Percentiles rank a stretch among this genome's conserved stretches.
These are phyloP conservation scores for Leptoclinus maculatus DNA, from an alignment of 2,797 vertebrate species.

Conservation along the genomic window DNA sequence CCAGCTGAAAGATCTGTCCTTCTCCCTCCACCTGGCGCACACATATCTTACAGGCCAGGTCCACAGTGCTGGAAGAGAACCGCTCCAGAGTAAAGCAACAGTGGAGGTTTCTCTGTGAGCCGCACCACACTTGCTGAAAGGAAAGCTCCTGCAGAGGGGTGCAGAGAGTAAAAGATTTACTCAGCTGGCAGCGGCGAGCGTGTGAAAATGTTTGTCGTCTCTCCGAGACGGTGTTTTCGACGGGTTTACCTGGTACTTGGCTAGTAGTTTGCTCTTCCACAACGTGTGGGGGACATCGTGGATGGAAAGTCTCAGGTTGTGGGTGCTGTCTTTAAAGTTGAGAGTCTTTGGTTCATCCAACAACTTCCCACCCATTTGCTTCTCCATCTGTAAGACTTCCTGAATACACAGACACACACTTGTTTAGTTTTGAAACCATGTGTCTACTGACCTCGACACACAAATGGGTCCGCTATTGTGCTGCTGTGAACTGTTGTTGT, in stretches of 20 bases:
- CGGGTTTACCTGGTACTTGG: constrained; percentile 89
- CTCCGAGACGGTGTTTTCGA: neutral
- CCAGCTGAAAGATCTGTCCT: constrained; percentile 98
- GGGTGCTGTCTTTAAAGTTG: constrained; percentile 97
- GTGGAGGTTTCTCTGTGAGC: constrained; percentile 94
- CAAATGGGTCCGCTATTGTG: neutral
- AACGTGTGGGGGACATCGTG: constrained; percentile 93
- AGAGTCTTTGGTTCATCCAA: constrained; percentile 97
- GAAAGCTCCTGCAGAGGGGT: constrained; percentile 88
- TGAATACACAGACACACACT: constrained; percentile 64
- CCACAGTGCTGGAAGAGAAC: constrained; percentile 88
- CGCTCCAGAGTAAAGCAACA: constrained; percentile 96
- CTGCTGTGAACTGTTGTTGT: constrained; percentile 8
- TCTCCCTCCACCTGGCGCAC: constrained; percentile 98
- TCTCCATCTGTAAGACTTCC: constrained; percentile 97
- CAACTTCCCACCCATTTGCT: constrained; percentile 96
- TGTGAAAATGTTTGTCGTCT: neutral
- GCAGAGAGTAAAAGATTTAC: neutral
- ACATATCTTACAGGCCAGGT: constrained; percentile 95
- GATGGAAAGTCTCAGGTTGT: constrained; percentile 97
- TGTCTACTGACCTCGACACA: constrained; percentile 12
- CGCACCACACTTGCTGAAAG: constrained; percentile 96
- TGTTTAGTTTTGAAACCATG: neutral
- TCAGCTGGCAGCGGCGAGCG: neutral
- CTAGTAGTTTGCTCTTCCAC: constrained; percentile 97